Percentiles rank a stretch among this genome's conserved stretches.
Evolutionary conservation across 2,888 invertebrate genomes (phyloP).

Genomic region (Psylliodes chrysocephalus): DNA sequence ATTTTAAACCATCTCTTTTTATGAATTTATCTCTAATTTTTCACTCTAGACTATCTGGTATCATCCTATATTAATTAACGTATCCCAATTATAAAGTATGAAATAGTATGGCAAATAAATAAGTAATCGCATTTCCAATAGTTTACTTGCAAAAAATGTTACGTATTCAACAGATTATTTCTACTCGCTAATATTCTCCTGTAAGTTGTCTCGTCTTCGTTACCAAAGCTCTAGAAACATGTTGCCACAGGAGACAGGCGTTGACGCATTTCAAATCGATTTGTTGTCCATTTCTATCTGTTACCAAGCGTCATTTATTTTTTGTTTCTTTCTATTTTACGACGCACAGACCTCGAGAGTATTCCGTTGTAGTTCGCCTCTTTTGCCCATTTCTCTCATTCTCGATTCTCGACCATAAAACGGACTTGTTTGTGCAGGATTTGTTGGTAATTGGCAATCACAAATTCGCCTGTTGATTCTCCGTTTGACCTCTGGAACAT

Average conservation of each 20-base stretch:
- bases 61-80: no score
- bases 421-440: not conserved
- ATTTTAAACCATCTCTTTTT: no score
- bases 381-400: not conserved
- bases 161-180: no score
- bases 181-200: no score
- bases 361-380: not conserved
- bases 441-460: not conserved
- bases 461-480: constrained; percentile 6
- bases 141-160: no score
- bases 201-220: not conserved
- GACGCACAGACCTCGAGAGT: not conserved
- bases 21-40: no score
- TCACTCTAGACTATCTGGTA: no score
- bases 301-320: not conserved
- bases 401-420: not conserved
- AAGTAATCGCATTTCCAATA: no score
- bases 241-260: constrained; percentile 13
- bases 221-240: not conserved
- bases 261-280: constrained; percentile 7
- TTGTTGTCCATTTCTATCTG: not conserved
- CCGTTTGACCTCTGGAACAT: not conserved
- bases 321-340: not conserved
- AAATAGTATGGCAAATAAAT: no score
- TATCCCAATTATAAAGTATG: no score